These are phyloP conservation scores for Mixornis gularis DNA, from an alignment of 2,113 vertebrate species.

Conservation along the genomic window DNA sequence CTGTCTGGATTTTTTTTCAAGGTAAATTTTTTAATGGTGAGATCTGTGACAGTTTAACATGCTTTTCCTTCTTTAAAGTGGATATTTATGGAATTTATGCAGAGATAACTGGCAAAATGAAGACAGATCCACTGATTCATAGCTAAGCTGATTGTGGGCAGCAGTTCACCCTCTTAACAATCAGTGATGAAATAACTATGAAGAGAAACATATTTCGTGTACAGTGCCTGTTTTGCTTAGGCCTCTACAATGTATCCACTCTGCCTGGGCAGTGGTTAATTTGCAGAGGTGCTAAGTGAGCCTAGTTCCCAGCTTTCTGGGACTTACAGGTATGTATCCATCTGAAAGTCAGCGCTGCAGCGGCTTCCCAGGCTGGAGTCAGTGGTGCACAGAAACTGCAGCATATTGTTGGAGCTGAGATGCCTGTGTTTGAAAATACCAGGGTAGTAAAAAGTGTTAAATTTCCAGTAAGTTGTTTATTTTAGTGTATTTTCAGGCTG, in stretches of 20 bases:
- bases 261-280: background rate
- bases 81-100: background rate
- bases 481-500: background rate
- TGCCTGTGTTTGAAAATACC: background rate
- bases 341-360: background rate
- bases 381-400: background rate
- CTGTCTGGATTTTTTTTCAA: background rate
- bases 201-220: background rate
- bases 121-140: background rate
- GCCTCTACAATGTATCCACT: accelerated
- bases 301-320: background rate
- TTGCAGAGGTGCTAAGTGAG: background rate
- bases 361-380: background rate
- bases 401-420: background rate
- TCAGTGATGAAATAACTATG: background rate
- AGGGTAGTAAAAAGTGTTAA: background rate
- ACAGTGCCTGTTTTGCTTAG: background rate
- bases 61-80: background rate
- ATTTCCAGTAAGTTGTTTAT: background rate
- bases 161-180: background rate
- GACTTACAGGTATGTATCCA: background rate
- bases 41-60: background rate
- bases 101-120: background rate
- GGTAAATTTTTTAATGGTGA: background rate
- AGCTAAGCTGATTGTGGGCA: background rate